These are phyloP conservation scores for Leptinotarsa haldemani DNA, from an alignment of 2,888 invertebrate species.

Conservation along the genomic window DNA sequence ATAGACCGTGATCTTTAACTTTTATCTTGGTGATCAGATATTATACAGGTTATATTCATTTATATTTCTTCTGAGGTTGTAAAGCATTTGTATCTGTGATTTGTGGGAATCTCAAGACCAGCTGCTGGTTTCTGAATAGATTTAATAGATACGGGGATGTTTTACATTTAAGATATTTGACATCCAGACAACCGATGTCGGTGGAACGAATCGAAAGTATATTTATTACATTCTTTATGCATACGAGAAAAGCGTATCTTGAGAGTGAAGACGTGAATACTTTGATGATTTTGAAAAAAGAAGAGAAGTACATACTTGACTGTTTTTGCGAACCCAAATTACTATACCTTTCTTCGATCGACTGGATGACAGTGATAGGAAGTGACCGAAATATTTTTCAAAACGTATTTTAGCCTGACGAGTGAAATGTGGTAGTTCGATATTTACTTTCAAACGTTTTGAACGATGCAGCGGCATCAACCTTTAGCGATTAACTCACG, in stretches of 20 bases:
- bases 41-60: conserved; percentile 45
- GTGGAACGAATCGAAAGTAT: conserved; percentile 17
- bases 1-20: conserved; percentile 48
- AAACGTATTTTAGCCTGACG: too few relatives aligned
- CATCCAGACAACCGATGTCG: conserved; percentile 22
- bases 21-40: conserved; percentile 46
- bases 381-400: too few relatives aligned
- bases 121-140: conserved; percentile 41
- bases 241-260: not conserved
- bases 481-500: too few relatives aligned
- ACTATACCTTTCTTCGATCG: too few relatives aligned
- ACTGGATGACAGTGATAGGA: too few relatives aligned
- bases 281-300: too few relatives aligned
- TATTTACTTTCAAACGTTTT: too few relatives aligned
- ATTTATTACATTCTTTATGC: conserved; percentile 24
- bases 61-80: conserved; percentile 42
- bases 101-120: conserved; percentile 42
- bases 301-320: too few relatives aligned
- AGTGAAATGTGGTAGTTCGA: too few relatives aligned
- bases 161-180: conserved; percentile 26
- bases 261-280: too few relatives aligned
- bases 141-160: conserved; percentile 33
- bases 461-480: too few relatives aligned
- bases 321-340: too few relatives aligned
- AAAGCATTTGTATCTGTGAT: conserved; percentile 44